Percentiles rank a stretch among this genome's conserved stretches.
Conservation (phyloP, 2,113 vertebrate genomes). For the Gobio gobio region DNA sequence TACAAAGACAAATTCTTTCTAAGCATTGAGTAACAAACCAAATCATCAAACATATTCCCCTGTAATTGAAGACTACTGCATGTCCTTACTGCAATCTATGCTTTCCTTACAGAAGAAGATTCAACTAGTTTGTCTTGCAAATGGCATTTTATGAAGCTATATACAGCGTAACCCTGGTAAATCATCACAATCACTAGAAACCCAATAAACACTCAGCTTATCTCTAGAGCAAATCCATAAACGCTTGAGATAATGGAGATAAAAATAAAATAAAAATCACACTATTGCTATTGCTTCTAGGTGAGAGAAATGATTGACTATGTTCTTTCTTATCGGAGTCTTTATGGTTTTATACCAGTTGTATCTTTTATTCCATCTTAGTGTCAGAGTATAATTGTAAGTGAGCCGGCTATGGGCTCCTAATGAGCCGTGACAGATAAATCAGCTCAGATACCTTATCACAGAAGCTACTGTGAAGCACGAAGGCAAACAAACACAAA, state of each 20-base stretch:
- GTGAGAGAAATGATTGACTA: slow-evolving; percentile 74
- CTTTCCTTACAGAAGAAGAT: slow-evolving; percentile 10
- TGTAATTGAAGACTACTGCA: not conserved
- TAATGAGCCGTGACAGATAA: slow-evolving; percentile 76
- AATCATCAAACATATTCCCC: not conserved
- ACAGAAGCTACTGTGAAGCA: slow-evolving; percentile 69
- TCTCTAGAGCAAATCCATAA: slow-evolving; percentile 66
- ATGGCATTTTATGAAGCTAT: slow-evolving; percentile 39
- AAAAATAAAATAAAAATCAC: slow-evolving; percentile 63
- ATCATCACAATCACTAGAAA: slow-evolving; percentile 47
- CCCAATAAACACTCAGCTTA: slow-evolving; percentile 58
- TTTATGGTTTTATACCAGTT: slow-evolving; percentile 65
- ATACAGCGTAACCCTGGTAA: slow-evolving; percentile 49
- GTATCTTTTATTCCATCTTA: slow-evolving; percentile 51
- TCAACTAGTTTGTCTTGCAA: not conserved
- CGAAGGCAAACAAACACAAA: slow-evolving; percentile 61
- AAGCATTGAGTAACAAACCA: not conserved
- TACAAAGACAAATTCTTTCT: not conserved
- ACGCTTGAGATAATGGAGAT: slow-evolving; percentile 64
- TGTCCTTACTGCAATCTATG: not conserved
- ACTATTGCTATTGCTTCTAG: slow-evolving; percentile 57
- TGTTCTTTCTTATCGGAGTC: slow-evolving; percentile 66
- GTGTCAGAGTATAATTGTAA: slow-evolving; percentile 47
- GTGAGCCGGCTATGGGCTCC: slow-evolving; percentile 35
- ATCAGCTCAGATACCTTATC: slow-evolving; percentile 72